Evolutionary conservation across 1,140 invertebrate species (phyloP).

Genomic region (Aethina tumida): DNA sequence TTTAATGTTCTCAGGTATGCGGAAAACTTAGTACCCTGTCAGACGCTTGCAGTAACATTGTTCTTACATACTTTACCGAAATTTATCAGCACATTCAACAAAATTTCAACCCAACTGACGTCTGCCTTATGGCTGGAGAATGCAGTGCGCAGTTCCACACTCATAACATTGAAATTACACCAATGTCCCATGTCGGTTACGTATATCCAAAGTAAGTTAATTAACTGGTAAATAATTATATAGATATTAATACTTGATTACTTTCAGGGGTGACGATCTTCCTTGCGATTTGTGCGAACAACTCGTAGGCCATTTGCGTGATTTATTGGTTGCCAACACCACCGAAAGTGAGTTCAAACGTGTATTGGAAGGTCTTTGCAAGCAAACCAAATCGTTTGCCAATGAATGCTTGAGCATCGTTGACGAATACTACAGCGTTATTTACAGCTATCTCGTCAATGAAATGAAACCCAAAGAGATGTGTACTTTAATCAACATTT

Average conservation of each 20-base stretch:
- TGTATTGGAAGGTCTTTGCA: conserved; percentile 68
- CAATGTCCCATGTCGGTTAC: conserved; percentile 44
- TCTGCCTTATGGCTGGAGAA: conserved; percentile 67
- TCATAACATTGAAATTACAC: conserved; percentile 45
- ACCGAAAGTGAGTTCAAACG: conserved; percentile 71
- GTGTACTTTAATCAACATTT: conserved; percentile 64
- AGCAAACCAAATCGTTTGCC: conserved; percentile 60
- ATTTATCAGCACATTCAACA: conserved; percentile 52
- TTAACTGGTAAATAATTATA: not conserved
- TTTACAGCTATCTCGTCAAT: conserved; percentile 62
- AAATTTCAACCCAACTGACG: conserved; percentile 50
- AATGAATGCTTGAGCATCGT: conserved; percentile 58
- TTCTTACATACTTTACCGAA: conserved; percentile 59
- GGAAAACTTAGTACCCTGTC: conserved; percentile 57
- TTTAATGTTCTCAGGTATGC: conserved; percentile 45
- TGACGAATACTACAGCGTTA: conserved; percentile 61
- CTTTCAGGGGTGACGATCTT: conserved; percentile 47
- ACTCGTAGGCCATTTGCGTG: conserved; percentile 64
- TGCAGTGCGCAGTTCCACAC: conserved; percentile 53
- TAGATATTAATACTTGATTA: not conserved
- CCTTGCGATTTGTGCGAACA: conserved; percentile 79
- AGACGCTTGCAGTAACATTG: conserved; percentile 64
- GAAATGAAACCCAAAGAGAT: conserved; percentile 56
- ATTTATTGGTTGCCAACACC: conserved; percentile 75
- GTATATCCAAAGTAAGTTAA: conserved; percentile 35